phyloP scores from a whole-genome alignment of 2,113 vertebrate genomes.

The Mola mola region DNA sequence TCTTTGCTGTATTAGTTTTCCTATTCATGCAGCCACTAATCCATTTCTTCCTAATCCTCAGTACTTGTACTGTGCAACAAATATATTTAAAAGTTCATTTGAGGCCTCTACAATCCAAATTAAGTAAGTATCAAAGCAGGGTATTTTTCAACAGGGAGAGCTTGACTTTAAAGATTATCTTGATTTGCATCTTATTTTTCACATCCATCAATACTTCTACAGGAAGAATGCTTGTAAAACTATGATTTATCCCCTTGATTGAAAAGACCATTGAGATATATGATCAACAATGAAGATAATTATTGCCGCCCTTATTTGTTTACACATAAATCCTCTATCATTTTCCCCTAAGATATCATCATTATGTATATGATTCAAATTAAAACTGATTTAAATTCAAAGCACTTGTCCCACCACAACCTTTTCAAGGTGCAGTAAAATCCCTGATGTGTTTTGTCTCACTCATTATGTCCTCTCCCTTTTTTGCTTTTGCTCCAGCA shows the following conservation, averaged over 20 bases:
- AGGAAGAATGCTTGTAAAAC: not conserved
- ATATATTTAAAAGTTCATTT: not conserved
- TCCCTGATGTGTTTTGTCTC: constrained; percentile 29
- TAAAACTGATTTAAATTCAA: constrained; percentile 18
- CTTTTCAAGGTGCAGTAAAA: constrained; percentile 53
- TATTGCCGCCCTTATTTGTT: not conserved
- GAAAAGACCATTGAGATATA: not conserved
- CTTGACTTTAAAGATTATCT: too few species aligned
- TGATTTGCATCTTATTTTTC: too few species aligned
- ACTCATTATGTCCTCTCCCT: constrained; percentile 25
- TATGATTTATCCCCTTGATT: not conserved
- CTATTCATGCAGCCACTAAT: too few species aligned
- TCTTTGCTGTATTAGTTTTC: too few species aligned
- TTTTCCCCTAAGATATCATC: not conserved
- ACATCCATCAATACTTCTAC: too few species aligned
- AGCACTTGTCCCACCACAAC: constrained; percentile 3
- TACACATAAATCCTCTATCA: not conserved
- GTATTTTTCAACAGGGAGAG: too few species aligned
- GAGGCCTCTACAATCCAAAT: too few species aligned
- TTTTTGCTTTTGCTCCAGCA: constrained; percentile 37
- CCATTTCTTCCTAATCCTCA: not conserved
- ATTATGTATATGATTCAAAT: not conserved
- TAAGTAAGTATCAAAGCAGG: too few species aligned
- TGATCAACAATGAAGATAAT: not conserved
- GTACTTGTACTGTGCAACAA: not conserved